Evolutionary conservation across 1,140 invertebrate genomes (phyloP).

Genomic region (Caenorhabditis brenneri): DNA sequence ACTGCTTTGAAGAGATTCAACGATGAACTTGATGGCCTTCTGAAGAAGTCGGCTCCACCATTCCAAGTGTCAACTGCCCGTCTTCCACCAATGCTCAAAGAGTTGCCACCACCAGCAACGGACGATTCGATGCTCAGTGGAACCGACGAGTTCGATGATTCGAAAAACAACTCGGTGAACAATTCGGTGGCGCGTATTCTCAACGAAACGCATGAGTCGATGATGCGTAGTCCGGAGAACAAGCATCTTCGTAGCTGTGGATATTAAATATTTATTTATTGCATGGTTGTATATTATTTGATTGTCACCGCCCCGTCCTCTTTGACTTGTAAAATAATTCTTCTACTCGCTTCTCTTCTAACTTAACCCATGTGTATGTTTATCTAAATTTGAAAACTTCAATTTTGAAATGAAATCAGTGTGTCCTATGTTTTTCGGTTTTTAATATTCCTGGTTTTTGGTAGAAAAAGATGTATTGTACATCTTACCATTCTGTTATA

Average conservation of each 20-base stretch:
- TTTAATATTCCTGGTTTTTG: too few relatives aligned
- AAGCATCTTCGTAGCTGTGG: slow-evolving; percentile 33
- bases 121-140: slow-evolving; percentile 6
- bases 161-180: slow-evolving; percentile 28
- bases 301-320: not conserved
- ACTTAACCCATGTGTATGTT: not conserved
- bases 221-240: slow-evolving; percentile 35
- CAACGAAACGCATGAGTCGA: slow-evolving; percentile 1
- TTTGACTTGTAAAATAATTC: not conserved
- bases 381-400: not conserved
- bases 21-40: not conserved
- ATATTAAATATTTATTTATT: not conserved
- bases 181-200: slow-evolving; percentile 5
- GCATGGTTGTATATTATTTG: not conserved
- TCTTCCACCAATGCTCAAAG: slow-evolving; percentile 24
- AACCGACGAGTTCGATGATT: not conserved
- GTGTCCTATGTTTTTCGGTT: not conserved
- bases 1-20: not conserved
- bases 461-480: too few relatives aligned
- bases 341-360: not conserved
- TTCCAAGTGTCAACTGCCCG: slow-evolving; percentile 23
- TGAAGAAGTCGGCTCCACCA: slow-evolving; percentile 11
- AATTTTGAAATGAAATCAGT: slow-evolving; percentile 20
- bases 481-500: too few relatives aligned
- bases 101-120: not conserved